These are phyloP conservation scores for Crocallis elinguaria DNA, from an alignment of 2,888 invertebrate genomes.

Conservation along the genomic window DNA sequence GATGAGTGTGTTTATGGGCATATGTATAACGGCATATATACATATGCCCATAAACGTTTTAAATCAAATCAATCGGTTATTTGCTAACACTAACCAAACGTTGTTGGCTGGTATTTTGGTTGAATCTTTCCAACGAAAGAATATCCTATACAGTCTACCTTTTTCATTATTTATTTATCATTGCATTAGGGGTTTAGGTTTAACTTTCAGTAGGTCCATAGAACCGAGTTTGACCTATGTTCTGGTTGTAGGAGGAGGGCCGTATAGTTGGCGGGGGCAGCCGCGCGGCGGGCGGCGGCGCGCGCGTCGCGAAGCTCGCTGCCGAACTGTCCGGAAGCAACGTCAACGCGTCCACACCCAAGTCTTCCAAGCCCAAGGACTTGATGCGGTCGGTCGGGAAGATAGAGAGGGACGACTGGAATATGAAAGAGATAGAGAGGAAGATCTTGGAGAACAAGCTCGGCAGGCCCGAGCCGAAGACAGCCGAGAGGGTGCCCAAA, in stretches of 20 bases:
- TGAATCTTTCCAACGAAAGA: too few relatives aligned
- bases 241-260: slow-evolving; percentile 65
- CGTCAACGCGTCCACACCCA: slow-evolving; percentile 84
- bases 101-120: too few relatives aligned
- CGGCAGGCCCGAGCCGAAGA: slow-evolving; percentile 85
- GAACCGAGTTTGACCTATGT: neutral
- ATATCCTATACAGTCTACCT: too few relatives aligned
- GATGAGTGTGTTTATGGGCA: too few relatives aligned
- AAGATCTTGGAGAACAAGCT: slow-evolving; percentile 92
- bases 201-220: neutral
- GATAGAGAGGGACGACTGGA: slow-evolving; percentile 96
- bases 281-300: slow-evolving; percentile 62
- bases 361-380: slow-evolving; percentile 90
- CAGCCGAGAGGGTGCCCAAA: slow-evolving; percentile 93
- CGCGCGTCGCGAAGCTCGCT: slow-evolving; percentile 78
- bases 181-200: neutral
- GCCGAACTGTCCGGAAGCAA: slow-evolving; percentile 90
- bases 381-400: slow-evolving; percentile 94
- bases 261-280: slow-evolving; percentile 67
- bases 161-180: neutral
- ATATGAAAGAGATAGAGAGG: slow-evolving; percentile 94
- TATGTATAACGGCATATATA: too few relatives aligned
- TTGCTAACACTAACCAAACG: too few relatives aligned
- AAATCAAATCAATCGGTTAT: too few relatives aligned
- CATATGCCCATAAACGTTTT: too few relatives aligned